phyloP scores from a whole-genome alignment of 2,797 vertebrate genomes.

The Neoniphon sammara region DNA sequence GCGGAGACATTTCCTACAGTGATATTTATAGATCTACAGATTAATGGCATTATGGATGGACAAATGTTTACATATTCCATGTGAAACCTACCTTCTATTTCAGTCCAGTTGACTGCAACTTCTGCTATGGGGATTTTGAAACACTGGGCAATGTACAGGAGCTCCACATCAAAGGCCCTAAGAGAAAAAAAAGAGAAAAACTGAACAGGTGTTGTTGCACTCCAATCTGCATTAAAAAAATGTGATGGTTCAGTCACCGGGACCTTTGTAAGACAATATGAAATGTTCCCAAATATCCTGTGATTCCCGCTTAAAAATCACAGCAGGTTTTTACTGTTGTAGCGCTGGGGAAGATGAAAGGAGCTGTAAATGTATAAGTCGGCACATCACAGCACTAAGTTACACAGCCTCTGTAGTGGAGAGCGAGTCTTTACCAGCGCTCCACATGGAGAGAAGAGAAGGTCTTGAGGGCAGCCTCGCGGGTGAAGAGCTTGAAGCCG shows the following conservation, averaged over 20 bases:
- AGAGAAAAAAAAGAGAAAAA: slow-evolving; percentile 4
- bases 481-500: slow-evolving; percentile 96
- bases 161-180: slow-evolving; percentile 98
- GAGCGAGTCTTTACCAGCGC: slow-evolving; percentile 86
- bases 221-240: too few species aligned
- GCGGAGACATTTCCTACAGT: not conserved
- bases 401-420: too few species aligned
- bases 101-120: slow-evolving; percentile 98
- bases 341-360: too few species aligned
- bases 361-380: not conserved
- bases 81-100: slow-evolving; percentile 91
- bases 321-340: too few species aligned
- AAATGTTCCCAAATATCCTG: too few species aligned
- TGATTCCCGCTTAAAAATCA: too few species aligned
- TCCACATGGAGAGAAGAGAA: slow-evolving; percentile 93
- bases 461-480: slow-evolving; percentile 89
- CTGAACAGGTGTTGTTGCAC: not conserved
- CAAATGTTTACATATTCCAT: slow-evolving; percentile 37
- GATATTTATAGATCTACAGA: slow-evolving; percentile 33
- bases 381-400: not conserved
- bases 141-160: slow-evolving; percentile 93
- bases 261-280: too few species aligned
- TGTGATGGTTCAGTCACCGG: too few species aligned
- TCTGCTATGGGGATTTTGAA: slow-evolving; percentile 94
- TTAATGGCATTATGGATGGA: slow-evolving; percentile 14